These are phyloP conservation scores for Olivierus martensii DNA, from an alignment of 1,140 invertebrate genomes.

Conservation along the genomic window DNA sequence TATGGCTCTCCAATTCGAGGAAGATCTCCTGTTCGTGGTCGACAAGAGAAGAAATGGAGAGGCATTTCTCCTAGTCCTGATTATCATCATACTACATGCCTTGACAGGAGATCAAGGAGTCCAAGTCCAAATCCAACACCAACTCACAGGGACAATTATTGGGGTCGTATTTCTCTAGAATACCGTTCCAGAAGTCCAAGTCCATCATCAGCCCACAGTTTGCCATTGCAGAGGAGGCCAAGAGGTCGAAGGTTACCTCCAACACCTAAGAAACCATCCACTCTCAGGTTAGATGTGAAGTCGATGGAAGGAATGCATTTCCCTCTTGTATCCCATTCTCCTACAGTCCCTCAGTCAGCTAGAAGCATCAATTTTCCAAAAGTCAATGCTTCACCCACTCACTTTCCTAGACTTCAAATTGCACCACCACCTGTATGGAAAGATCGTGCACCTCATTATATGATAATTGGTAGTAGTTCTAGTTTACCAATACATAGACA, in stretches of 20 bases:
- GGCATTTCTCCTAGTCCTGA: constrained; percentile 13
- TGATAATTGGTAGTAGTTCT: not conserved
- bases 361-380: constrained; percentile 68
- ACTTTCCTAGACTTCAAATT: constrained; percentile 27
- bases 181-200: constrained; percentile 35
- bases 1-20: constrained; percentile 11
- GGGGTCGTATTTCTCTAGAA: constrained; percentile 34
- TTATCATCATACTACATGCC: constrained; percentile 26
- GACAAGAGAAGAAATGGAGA: constrained; percentile 4
- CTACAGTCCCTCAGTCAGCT: constrained; percentile 24
- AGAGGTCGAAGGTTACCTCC: constrained; percentile 44
- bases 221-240: constrained; percentile 12
- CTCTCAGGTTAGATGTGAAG: constrained; percentile 42
- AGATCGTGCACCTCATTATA: constrained; percentile 11
- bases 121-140: constrained; percentile 31
- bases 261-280: constrained; percentile 77
- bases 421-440: constrained; percentile 12
- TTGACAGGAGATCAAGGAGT: constrained; percentile 49
- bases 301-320: constrained; percentile 21
- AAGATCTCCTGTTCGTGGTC: constrained; percentile 7
- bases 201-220: constrained; percentile 23
- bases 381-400: constrained; percentile 81
- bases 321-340: constrained; percentile 27
- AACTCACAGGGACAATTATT: constrained; percentile 30
- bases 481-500: not conserved